Evolutionary conservation across 1,140 invertebrate genomes (phyloP).

Genomic region (Mya arenaria): DNA sequence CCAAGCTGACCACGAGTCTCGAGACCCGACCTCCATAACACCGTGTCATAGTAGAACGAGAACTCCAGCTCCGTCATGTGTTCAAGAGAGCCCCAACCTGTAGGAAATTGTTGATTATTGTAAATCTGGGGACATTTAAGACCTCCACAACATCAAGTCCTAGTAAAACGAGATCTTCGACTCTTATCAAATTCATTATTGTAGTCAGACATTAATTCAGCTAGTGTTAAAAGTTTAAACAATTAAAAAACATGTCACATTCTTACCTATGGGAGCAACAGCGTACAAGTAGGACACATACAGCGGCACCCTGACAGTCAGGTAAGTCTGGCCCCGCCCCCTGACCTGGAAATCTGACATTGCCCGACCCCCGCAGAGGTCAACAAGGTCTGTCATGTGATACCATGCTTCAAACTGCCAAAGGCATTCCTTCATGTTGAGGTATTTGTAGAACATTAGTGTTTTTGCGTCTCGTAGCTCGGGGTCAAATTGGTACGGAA

Average conservation of each 20-base stretch:
- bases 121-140: too few species aligned
- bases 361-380: conserved; percentile 82
- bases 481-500: conserved; percentile 78
- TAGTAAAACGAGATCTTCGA: too few species aligned
- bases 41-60: conserved; percentile 82
- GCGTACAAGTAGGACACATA: conserved; percentile 82
- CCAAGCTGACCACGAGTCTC: conserved; percentile 77
- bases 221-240: too few species aligned
- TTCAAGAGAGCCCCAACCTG: conserved; percentile 82
- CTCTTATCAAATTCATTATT: too few species aligned
- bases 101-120: too few species aligned
- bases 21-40: conserved; percentile 79
- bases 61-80: conserved; percentile 82
- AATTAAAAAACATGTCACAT: too few species aligned
- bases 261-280: conserved; percentile 74
- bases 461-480: conserved; percentile 76
- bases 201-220: too few species aligned
- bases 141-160: too few species aligned
- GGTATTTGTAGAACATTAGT: conserved; percentile 80
- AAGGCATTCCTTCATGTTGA: conserved; percentile 81
- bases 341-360: conserved; percentile 80
- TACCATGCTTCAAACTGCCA: conserved; percentile 83
- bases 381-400: conserved; percentile 82
- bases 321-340: conserved; percentile 78
- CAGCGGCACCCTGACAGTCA: conserved; percentile 81